A percentile compares a stretch with the other conserved stretches of the same genome.
Conservation (phyloP, 2,113 vertebrate genomes). For the Hydrolagus affinis region DNA sequence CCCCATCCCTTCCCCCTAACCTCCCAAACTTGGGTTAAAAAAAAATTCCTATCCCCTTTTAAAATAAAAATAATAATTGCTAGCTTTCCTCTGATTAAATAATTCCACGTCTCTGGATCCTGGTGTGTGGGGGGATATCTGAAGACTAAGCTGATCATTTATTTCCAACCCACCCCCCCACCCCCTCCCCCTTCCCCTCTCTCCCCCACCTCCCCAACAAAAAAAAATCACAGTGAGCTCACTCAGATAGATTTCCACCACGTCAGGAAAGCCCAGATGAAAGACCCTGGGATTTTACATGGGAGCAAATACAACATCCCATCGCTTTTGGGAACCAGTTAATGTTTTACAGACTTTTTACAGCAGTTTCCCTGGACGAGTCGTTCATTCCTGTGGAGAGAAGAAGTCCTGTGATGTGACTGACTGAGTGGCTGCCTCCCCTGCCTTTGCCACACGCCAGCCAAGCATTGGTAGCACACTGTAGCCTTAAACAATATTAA, state of each 20-base stretch:
- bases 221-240: conserved; percentile 5
- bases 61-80: neutral
- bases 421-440: no score
- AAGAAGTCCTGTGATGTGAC: neutral
- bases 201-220: no score
- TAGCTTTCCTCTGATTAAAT: conserved; percentile 1
- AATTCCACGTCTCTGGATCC: conserved; percentile 17
- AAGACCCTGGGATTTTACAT: neutral
- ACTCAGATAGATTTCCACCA: conserved; percentile 13
- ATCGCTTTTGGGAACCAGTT: neutral
- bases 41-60: no score
- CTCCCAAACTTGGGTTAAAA: no score
- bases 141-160: no score
- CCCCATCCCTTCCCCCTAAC: no score
- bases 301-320: neutral
- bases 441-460: neutral
- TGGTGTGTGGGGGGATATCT: neutral
- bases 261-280: conserved; percentile 14
- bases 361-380: neutral
- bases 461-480: neutral
- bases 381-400: neutral
- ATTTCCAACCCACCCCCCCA: no score
- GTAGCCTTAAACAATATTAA: neutral
- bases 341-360: conserved; percentile 1
- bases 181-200: no score